Base-by-base conservation (phyloP, 1,140 invertebrate species). In the Diorhabda carinulata region DNA sequence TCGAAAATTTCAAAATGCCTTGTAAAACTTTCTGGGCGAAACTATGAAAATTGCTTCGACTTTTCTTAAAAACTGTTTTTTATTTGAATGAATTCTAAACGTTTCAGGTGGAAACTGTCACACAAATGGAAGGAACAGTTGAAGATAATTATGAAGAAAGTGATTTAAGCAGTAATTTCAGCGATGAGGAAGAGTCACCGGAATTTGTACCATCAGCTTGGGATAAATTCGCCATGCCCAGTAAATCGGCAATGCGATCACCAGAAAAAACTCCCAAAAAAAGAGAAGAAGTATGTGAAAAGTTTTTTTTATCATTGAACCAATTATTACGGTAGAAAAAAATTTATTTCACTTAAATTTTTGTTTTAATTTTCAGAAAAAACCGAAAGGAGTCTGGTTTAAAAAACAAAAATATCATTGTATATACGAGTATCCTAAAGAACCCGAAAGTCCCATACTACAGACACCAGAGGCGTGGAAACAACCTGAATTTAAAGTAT, bases 321-420 rank as follows among this genome's bases (percentile, higher is more conserved):
- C 4, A 52, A 52, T 8, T 8, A 52, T n/a, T 25, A 25, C 47
- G 5, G 9, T 52, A 52, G 6, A 52, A 52, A 52, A 52, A 8
- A 2, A 52, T 52, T 52, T 52, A 8, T 52, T 8, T 2, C 47
- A 52, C 47, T 52, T 52, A 0, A 8, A 4, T 52, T 8, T 52
- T 8, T 5, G 9, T 52, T 52, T 6, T 52, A 52, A 52, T n/a
- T 69, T 70, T 65, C 64, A 75, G 71, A 84, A 86, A 78, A 86
- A 86, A 78, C 79, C 82, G 8, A 77, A 78, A 69, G 80, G 84
- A 73, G 91, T 93, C 44, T 90, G 89, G 80, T 93, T 92, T 83
- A 92, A 93, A 78, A 89, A 90, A 72, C 90, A 92, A 81, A 89
- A 89, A 77, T 91, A 92, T 79, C 90, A 92, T 77, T 91, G 90